Percentiles rank a stretch among this genome's conserved stretches.
These are phyloP conservation scores for Actenoides lindsayi DNA, from an alignment of 2,113 vertebrate species.

Conservation along the genomic window DNA sequence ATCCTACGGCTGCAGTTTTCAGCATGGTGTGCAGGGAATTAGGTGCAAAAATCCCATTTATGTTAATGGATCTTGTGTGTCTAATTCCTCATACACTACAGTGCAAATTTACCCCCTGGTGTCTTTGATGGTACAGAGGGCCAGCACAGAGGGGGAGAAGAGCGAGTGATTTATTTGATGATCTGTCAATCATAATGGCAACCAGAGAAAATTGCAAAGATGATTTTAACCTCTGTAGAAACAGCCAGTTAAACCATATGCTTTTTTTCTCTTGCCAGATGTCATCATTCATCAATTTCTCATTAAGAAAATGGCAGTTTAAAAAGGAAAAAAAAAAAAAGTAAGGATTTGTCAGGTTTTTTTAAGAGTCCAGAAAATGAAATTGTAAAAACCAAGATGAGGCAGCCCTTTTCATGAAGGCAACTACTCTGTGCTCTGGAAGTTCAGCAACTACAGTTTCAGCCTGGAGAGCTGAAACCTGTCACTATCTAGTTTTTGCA, in stretches of 20 bases:
- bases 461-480: background rate
- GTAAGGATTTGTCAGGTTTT: background rate
- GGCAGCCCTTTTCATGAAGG: background rate
- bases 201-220: constrained; percentile 78
- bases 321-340: background rate
- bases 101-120: constrained; percentile 70
- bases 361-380: constrained; percentile 19
- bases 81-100: constrained; percentile 74
- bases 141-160: constrained; percentile 40
- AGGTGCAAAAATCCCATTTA: constrained; percentile 82
- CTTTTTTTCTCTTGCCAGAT: constrained; percentile 79
- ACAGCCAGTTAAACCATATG: constrained; percentile 79
- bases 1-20: constrained; percentile 75
- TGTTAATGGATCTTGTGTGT: constrained; percentile 78
- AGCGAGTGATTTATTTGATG: constrained; percentile 79
- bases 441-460: background rate
- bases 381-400: background rate
- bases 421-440: background rate
- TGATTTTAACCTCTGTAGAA: constrained; percentile 82
- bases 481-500: background rate
- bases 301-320: constrained; percentile 76
- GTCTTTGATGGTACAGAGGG: constrained; percentile 72
- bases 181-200: constrained; percentile 79
- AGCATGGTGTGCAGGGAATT: constrained; percentile 74
- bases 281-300: constrained; percentile 83